These are phyloP conservation scores for Cryptomyrus ogoouensis DNA, from an alignment of 2,113 vertebrate species.

Conservation along the genomic window DNA sequence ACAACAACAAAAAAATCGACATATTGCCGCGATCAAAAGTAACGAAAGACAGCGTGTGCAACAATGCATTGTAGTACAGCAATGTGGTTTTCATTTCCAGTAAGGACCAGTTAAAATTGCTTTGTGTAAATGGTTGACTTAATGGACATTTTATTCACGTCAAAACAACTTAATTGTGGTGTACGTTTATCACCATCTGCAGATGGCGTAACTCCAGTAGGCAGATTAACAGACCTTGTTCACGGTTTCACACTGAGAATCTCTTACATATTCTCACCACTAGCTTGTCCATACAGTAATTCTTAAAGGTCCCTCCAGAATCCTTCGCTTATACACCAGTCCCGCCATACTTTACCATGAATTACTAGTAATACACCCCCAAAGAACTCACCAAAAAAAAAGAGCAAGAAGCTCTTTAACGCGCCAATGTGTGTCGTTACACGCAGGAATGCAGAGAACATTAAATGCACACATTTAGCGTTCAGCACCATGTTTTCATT, in stretches of 20 bases:
- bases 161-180: neutral
- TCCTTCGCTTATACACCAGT: neutral
- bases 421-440: neutral
- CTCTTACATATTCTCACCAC: neutral
- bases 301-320: neutral
- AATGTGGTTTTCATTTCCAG: neutral
- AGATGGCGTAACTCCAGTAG: neutral
- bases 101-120: neutral
- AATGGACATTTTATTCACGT: neutral
- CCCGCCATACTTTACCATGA: neutral
- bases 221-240: neutral
- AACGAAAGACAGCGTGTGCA: neutral
- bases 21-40: neutral
- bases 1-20: neutral
- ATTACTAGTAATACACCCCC: neutral
- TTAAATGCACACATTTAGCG: neutral
- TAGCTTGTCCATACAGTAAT: neutral
- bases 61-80: neutral
- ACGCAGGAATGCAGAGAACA: neutral
- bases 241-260: neutral
- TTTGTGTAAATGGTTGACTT: neutral
- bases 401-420: neutral
- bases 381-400: neutral
- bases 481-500: neutral
- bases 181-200: neutral